A percentile compares a stretch with the other conserved stretches of the same genome.
Conservation (phyloP, 2,888 invertebrate genomes). For the Caenorhabditis wallacei region DNA sequence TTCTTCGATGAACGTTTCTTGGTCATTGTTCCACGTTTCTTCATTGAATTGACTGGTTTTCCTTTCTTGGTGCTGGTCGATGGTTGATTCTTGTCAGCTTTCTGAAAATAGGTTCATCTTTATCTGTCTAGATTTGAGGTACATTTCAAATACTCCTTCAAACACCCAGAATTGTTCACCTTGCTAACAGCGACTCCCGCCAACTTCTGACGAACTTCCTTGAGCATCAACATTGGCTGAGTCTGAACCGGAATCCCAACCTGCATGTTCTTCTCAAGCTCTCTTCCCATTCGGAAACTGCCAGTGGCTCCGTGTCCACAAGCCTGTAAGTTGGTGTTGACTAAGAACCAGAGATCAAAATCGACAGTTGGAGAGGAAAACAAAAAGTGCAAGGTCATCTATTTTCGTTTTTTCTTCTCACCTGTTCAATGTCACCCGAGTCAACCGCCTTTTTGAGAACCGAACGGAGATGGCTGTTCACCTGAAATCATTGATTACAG, state of each 20-base stretch:
- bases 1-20: slow-evolving; percentile 45
- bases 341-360: background rate
- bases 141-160: no score
- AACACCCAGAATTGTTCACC: background rate
- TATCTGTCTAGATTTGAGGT: background rate
- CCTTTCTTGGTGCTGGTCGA: slow-evolving; percentile 44
- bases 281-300: slow-evolving; percentile 56
- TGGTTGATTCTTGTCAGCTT: slow-evolving; percentile 34
- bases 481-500: slow-evolving; percentile 40
- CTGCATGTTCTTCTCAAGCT: slow-evolving; percentile 48
- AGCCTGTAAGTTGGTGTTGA: slow-evolving; percentile 11
- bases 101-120: slow-evolving; percentile 8
- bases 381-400: slow-evolving; percentile 28
- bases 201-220: slow-evolving; percentile 57
- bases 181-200: slow-evolving; percentile 45
- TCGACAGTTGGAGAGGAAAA: background rate
- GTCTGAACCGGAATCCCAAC: slow-evolving; percentile 48
- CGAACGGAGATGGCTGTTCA: slow-evolving; percentile 52
- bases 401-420: background rate
- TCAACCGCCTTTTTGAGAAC: slow-evolving; percentile 62
- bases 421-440: slow-evolving; percentile 61
- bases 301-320: slow-evolving; percentile 53
- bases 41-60: slow-evolving; percentile 25
- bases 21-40: slow-evolving; percentile 41
- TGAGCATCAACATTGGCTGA: slow-evolving; percentile 45